A percentile compares a stretch with the other conserved stretches of the same genome.
These are phyloP conservation scores for Merodon equestris DNA, from an alignment of 2,888 invertebrate genomes.

Conservation along the genomic window DNA sequence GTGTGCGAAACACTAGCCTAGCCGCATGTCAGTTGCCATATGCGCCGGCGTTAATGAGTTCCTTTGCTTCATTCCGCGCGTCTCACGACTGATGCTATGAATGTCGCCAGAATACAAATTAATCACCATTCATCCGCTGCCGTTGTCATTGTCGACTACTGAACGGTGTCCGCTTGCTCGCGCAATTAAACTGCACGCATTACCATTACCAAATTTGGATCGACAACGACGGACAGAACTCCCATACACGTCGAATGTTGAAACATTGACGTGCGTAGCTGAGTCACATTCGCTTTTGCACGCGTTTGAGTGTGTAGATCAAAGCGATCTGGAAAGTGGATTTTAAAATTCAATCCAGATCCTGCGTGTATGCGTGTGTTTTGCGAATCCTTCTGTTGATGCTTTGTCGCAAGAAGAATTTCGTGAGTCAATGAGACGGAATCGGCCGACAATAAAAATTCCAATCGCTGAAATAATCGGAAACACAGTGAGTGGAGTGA, in stretches of 20 bases:
- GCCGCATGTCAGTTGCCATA: constrained; percentile 53
- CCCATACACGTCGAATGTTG: not conserved
- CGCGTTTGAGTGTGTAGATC: constrained; percentile 9
- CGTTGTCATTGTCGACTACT: constrained; percentile 5
- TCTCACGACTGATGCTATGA: constrained; percentile 47
- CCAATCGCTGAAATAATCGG: constrained; percentile 36
- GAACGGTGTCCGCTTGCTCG: constrained; percentile 27
- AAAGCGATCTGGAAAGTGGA: constrained; percentile 8
- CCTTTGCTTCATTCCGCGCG: constrained; percentile 35
- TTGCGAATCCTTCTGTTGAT: constrained; percentile 28
- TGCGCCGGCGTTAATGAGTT: constrained; percentile 70
- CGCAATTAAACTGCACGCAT: constrained; percentile 55
- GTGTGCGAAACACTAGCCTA: constrained; percentile 10
- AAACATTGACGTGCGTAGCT: not conserved
- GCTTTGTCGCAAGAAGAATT: not conserved
- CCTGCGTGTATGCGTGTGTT: no score
- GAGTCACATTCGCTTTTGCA: constrained; percentile 5
- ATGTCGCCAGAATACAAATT: constrained; percentile 64
- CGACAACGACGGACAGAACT: constrained; percentile 25
- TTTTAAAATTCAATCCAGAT: constrained; percentile 41
- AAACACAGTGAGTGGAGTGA: constrained; percentile 24
- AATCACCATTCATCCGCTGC: constrained; percentile 56
- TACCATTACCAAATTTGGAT: constrained; percentile 63
- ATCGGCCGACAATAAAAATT: constrained; percentile 58
- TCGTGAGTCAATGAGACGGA: constrained; percentile 41